Base-by-base conservation (phyloP, 1,140 invertebrate species). In the Reticulitermes speratus region DNA sequence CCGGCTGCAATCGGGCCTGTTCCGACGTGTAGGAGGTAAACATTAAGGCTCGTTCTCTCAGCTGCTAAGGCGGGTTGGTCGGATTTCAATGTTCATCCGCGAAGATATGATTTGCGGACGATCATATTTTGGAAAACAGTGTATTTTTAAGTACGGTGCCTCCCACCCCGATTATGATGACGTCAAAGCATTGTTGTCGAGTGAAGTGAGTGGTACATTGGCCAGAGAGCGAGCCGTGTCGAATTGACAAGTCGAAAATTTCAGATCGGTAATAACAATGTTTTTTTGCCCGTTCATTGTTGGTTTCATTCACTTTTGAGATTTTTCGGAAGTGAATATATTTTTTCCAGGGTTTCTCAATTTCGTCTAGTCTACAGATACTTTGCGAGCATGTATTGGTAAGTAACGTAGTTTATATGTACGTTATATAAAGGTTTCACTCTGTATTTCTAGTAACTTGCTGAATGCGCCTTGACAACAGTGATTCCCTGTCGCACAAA, bases 61-160 rank as follows among this genome's bases (percentile, higher is more conserved):
- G 83, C 83, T 84, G 83, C 83, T 44, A 84, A 84, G 83, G 83
- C 83, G 83, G 83, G 32, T 84, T 32, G 83, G 83, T 45, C 83
- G 83, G 83, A 84, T 84, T 84, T 84, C 44, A 32, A 44, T 84
- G 38, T 11, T 84, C 83, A 44, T 84, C 83, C 83, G 83, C 83
- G 44, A 44, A 84, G 83, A 84, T 84, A 75, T 75, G 65, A 25
- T 75, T 75, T 75, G 65, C 65, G 14, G 65, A 75, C 65, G n/a
- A 75, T 75, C 16, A 25, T 75, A 25, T 75, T 75, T 30, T 11
- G 65, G 65, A 75, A 75, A 75, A 75, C 65, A 75, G 25, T 75
- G 25, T 25, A 75, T 75, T 75, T 75, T n/a, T 30, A 75, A 30
- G n/a, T n/a, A 30, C n/a, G 14, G 65, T 16, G n/a, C 65, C n/a